Evolutionary conservation across 37 sponge, comb jelly and placozoan species (phyloP), one percentile per base, ranked within the genome.

Genomic region (Ephydatia muelleri): DNA sequence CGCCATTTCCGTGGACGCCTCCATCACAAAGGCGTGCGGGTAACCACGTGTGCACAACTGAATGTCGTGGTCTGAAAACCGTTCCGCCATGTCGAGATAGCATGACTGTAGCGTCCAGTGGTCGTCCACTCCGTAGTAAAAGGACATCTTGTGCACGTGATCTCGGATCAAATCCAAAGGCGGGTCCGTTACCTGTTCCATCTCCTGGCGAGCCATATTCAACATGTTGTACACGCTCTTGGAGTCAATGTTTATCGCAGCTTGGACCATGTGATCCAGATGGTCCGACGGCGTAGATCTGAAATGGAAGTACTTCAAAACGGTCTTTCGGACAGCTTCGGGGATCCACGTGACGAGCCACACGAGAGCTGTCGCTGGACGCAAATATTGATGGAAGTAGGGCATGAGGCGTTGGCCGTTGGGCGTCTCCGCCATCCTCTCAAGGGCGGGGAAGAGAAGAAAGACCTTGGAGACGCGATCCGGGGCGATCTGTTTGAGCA

Each of bases 401-500:
- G 90, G 86, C 25, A n/a, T 25, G 9, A 71, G 49, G 11, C 26
- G 29, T 29, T 28, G 28, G 3, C 92, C 92, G 14, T 88, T 84
- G 23, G 89, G 84, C n/a, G 89, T 73, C 6, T 67, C 39, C 12
- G 65, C 70, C 92, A 94, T 82, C 30, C 86, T 78, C 74, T 94
- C 95, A 14, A 94, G 88, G 21, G 90, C 82, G 19, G 95, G 95
- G 38, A 91, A 94, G 4, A 94, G 90, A 5, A 91, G 67, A 36
- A 91, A 21, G 13, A 71, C 70, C 40, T 91, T 88, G 6, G 70
- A 81, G 6, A 94, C 89, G 37, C 70, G 35, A 2, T 67, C 78
- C 30, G 84, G 77, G 0, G 71, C 76, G 0, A 94, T 21, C 37
- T 57, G 21, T 2, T 83, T 72, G 67, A 91, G 23, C 92, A 94